Evolutionary conservation across 2,888 invertebrate species (phyloP), one percentile per base, ranked within the genome.

Genomic region (Pteria penguin): DNA sequence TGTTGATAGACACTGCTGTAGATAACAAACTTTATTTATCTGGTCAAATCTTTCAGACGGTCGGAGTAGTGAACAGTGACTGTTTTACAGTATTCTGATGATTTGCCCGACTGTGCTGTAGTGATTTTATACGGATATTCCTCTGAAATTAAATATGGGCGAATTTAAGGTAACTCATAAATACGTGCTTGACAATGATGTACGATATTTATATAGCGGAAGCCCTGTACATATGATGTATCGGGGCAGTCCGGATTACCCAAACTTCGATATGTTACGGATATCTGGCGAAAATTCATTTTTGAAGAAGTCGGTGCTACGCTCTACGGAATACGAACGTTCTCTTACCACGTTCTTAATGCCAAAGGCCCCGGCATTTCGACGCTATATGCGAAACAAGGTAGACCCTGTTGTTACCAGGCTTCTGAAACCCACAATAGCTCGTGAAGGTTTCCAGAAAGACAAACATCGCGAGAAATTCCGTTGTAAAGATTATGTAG

Each of bases 181-280:
- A 36, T 84, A 85, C 66, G 79, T 84, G 2, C 55, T 85, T 33
- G 82, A 82, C 72, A 82, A 84, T 77, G 82, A 85, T 60, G 81
- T 85, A 5, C 78, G 82, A 8, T 85, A 85, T 57, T 82, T 84
- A 80, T 84, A 85, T 72, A 83, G 82, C 55, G 85, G 85, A 2
- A 78, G 78, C 54, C 85, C 83, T 2, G 52, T 79, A 22, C 72
- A 75, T 8, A 66, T 78, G 69, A 82, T 69, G 58, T 81, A 82
- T 11, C 58, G 83, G 5, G 71, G 82, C 60, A 81, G 78, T 36
- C 81, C 81, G 24, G 85, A 85, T 54, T 85, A 85, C 60, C 85
- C 85, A 4, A 85, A 85, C 68, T 85, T 85, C 65, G 85, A 85
- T 60, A 85, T 85, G 85, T 73, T 85, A 14, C 70, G 85, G 18